Percentiles rank a stretch among this genome's conserved stretches.
phyloP scores from a whole-genome alignment of 2,888 invertebrate species.

The Noctua pronuba region DNA sequence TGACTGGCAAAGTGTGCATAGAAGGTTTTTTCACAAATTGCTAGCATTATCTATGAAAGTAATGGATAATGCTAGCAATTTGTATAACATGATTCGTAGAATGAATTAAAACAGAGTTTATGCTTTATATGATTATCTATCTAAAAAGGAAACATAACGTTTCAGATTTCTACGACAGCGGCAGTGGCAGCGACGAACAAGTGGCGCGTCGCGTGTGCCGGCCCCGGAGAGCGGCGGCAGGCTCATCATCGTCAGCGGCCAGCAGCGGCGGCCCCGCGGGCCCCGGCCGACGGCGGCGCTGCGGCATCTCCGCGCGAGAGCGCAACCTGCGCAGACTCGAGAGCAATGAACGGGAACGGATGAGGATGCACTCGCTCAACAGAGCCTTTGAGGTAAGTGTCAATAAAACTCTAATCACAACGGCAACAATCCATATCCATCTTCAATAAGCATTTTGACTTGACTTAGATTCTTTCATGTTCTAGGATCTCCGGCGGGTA shows the following conservation, averaged over 20 bases:
- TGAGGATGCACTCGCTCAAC: constrained; percentile 98
- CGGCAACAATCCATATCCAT: not conserved
- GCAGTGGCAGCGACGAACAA: constrained; percentile 84
- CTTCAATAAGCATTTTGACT: constrained; percentile 48
- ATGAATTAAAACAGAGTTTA: not conserved
- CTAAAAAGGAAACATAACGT: constrained; percentile 42
- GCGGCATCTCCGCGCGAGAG: constrained; percentile 95
- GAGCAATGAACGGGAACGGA: constrained; percentile 97
- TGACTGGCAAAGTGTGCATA: not conserved
- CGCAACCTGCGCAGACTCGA: constrained; percentile 96
- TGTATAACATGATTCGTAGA: not conserved
- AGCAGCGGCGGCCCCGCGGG: constrained; percentile 77
- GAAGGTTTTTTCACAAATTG: not conserved
- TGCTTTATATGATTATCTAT: constrained; percentile 1
- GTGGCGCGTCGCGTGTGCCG: constrained; percentile 76
- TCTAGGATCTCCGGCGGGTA: constrained; percentile 94
- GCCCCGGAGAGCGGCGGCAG: constrained; percentile 78
- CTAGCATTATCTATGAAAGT: not conserved
- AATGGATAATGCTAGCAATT: too few relatives aligned
- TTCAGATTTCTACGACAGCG: constrained; percentile 86
- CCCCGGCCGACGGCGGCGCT: constrained; percentile 92
- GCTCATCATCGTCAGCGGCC: constrained; percentile 79
- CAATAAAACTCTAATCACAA: constrained; percentile 28
- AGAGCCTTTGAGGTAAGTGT: constrained; percentile 95
- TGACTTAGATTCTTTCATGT: constrained; percentile 56